Conservation (phyloP, 2,797 vertebrate genomes). For the Chaetodon trifasciatus region DNA sequence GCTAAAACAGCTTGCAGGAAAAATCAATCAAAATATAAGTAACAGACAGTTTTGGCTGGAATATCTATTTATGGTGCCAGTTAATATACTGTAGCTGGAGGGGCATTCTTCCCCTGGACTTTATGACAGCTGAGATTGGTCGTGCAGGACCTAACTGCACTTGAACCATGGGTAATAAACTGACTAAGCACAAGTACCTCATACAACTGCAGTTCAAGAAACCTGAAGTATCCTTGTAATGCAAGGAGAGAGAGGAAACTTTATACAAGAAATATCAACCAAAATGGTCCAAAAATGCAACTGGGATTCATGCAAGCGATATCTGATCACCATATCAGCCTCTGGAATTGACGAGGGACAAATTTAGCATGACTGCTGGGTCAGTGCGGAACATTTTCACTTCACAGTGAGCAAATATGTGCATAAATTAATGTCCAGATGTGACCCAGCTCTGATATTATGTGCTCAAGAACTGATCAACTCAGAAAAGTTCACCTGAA, state of each 20-base stretch:
- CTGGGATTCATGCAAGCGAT: background rate
- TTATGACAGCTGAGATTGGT: conserved; percentile 1
- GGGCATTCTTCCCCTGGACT: conserved; percentile 1
- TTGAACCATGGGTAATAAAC: no score
- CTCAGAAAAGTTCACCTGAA: background rate
- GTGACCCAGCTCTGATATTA: background rate
- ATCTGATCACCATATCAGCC: background rate
- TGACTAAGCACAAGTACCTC: no score
- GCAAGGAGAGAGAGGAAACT: background rate
- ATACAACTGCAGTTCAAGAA: no score
- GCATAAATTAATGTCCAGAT: background rate
- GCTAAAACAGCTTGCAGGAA: conserved; percentile 27
- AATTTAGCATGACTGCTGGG: no score
- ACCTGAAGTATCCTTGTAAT: background rate
- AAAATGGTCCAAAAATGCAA: background rate
- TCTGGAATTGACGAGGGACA: background rate
- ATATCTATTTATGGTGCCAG: conserved; percentile 46
- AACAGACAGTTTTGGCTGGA: conserved; percentile 37
- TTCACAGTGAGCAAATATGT: background rate
- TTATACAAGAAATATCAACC: background rate
- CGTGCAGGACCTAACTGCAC: background rate
- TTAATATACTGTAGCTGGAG: conserved; percentile 34
- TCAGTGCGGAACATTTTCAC: background rate
- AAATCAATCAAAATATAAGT: conserved; percentile 55
- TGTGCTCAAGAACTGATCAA: background rate